Evolutionary conservation across 2,888 invertebrate species (phyloP), one percentile per base, ranked within the genome.

Genomic region (Patella ulyssiponensis): DNA sequence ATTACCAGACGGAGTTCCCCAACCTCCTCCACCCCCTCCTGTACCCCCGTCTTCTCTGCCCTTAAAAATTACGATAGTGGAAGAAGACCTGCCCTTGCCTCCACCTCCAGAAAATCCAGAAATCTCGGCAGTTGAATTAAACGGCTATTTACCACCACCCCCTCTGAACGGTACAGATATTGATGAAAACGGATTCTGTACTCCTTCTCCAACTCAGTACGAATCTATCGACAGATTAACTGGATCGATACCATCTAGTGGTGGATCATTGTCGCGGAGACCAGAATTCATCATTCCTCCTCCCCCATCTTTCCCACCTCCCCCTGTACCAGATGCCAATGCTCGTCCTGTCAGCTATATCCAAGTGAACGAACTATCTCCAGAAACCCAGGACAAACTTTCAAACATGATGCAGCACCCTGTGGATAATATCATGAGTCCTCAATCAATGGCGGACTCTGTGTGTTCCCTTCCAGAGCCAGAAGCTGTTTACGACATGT

Each of bases 401-500:
- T 81, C 80, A 17, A 79, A 76, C 58, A 69, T 87, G 56, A 79
- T 87, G 75, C 80, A 77, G 56, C 73, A 77, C 17, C 78, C 78
- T 9, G 70, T 79, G 5, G 71, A 33, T 14, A 78, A 79, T n/a
- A 70, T 75, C 7, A 12, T 70, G 73, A 77, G 77, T n/a, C 80
- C 79, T 14, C 77, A 78, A 51, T 73, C 77, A 3, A 58, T 64
- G 33, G 44, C n/a, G 2, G 11, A 20, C 20, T 51, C 20, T 12
- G 53, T 51, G 7, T 74, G 58, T 23, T 51, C 53, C 51, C 77
- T 7, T 71, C 79, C n/a, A 17, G 83, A 81, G 15, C 70, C 77
- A 52, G 83, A 83, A 53, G 77, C 77, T 12, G 71, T 94, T 86
- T 96, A 95, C 89, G 97, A 97, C 89, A 95, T 98, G 90, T 93